phyloP scores from a whole-genome alignment of 1,140 invertebrate genomes.

The Campoletis sonorensis region DNA sequence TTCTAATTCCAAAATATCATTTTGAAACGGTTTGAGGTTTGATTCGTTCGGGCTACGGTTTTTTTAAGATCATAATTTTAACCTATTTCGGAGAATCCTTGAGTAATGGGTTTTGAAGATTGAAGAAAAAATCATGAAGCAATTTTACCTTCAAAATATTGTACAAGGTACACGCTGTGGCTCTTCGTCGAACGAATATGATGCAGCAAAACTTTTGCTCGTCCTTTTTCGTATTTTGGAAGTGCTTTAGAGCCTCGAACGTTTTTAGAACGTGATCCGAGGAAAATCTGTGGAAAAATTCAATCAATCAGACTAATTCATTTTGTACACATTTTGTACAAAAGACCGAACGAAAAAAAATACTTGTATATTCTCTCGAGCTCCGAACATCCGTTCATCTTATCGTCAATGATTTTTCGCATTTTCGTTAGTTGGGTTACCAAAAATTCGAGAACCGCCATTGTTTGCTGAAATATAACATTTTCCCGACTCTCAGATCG shows the following conservation, averaged over 20 bases:
- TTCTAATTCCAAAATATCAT: no score
- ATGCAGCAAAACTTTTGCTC: constrained; percentile 82
- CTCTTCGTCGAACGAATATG: constrained; percentile 88
- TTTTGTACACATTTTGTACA: background rate
- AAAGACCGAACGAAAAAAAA: no score
- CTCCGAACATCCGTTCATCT: constrained; percentile 36
- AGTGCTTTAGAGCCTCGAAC: constrained; percentile 77
- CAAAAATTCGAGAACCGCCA: constrained; percentile 19
- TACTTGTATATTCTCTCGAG: constrained; percentile 57
- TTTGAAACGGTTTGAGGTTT: no score
- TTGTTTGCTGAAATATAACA: constrained; percentile 21
- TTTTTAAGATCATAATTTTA: no score
- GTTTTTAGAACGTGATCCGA: constrained; percentile 79
- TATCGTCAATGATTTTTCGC: constrained; percentile 34
- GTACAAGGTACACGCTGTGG: constrained; percentile 87
- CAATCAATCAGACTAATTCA: background rate
- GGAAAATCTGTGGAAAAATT: constrained; percentile 75
- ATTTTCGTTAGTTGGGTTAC: constrained; percentile 36
- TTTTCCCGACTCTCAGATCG: background rate
- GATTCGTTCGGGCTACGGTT: no score
- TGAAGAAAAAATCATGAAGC: background rate
- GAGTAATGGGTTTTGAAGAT: background rate
- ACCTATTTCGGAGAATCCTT: background rate
- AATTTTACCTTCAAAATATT: constrained; percentile 82
- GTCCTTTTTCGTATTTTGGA: constrained; percentile 61